Conservation (phyloP, 2,797 vertebrate species). For the Macropodus opercularis region DNA sequence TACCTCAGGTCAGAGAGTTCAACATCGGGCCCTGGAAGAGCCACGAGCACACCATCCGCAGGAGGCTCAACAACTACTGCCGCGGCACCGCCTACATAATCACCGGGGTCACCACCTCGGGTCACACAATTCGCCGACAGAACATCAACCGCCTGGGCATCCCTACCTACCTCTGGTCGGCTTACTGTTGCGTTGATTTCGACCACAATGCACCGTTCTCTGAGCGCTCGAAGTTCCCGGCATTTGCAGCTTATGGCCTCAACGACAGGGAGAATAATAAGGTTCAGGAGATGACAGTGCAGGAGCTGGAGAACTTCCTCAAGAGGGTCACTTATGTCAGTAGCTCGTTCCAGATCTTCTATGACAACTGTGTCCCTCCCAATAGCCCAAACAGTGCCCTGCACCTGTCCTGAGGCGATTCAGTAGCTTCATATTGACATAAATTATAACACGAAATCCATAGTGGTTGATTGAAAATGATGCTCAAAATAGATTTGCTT, state of each 20-base stretch:
- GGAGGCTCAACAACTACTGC: conserved; percentile 80
- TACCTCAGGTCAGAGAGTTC: conserved; percentile 72
- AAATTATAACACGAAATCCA: not conserved
- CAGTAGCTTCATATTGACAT: not conserved
- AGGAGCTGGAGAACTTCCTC: conserved; percentile 74
- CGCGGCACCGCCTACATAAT: conserved; percentile 66
- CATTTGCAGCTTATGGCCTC: conserved; percentile 69
- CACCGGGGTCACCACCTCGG: conserved; percentile 75
- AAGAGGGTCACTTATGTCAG: conserved; percentile 72
- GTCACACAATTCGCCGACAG: conserved; percentile 68
- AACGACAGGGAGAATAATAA: conserved; percentile 59
- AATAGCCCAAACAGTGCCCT: conserved; percentile 11
- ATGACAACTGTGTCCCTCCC: conserved; percentile 68
- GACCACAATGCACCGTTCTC: conserved; percentile 75
- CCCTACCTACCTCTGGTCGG: conserved; percentile 77
- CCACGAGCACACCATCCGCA: conserved; percentile 65
- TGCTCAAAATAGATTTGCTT: not conserved
- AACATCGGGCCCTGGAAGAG: conserved; percentile 69
- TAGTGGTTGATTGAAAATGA: not conserved
- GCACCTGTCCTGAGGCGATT: conserved; percentile 1
- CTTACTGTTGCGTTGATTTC: conserved; percentile 75
- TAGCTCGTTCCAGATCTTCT: conserved; percentile 75
- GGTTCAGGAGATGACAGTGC: conserved; percentile 71
- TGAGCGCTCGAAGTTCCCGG: conserved; percentile 74
- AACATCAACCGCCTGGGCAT: conserved; percentile 75